Conservation (phyloP, 2,797 vertebrate genomes). For the Microtus obscurus region DNA sequence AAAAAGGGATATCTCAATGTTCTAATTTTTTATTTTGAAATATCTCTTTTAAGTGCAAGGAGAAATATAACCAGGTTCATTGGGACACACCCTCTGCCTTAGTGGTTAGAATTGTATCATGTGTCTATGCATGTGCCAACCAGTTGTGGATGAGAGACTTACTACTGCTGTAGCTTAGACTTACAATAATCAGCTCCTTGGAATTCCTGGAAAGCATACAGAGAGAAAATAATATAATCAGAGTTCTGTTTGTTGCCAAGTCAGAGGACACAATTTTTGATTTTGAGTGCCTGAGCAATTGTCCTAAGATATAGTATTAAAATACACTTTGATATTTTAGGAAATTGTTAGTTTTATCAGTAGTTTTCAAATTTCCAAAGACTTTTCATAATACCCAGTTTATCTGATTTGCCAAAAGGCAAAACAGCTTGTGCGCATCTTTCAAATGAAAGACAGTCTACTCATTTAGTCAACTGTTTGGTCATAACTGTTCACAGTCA, state of each 20-base stretch:
- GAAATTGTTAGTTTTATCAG: constrained; percentile 8
- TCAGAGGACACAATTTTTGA: background rate
- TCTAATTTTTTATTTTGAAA: background rate
- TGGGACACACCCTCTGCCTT: background rate
- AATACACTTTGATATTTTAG: constrained; percentile 10
- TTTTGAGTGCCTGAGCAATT: background rate
- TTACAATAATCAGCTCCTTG: background rate
- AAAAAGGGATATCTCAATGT: background rate
- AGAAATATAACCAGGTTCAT: background rate
- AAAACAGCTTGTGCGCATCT: background rate
- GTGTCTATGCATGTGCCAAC: background rate
- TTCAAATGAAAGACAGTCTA: constrained; percentile 17
- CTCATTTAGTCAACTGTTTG: background rate
- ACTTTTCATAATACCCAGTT: constrained; percentile 36
- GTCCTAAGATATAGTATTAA: constrained; percentile 17
- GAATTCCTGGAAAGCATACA: background rate
- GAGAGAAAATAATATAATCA: background rate
- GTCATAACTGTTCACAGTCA: background rate
- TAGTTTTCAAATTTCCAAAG: background rate
- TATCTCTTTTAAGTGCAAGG: constrained; percentile 18
- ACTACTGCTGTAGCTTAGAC: background rate
- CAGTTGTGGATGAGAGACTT: background rate
- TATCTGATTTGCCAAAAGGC: constrained; percentile 43
- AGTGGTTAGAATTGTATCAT: constrained; percentile 9
- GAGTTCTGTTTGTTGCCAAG: background rate